Evolutionary conservation across 1,140 invertebrate species (phyloP).

Genomic region (Panonychus citri): DNA sequence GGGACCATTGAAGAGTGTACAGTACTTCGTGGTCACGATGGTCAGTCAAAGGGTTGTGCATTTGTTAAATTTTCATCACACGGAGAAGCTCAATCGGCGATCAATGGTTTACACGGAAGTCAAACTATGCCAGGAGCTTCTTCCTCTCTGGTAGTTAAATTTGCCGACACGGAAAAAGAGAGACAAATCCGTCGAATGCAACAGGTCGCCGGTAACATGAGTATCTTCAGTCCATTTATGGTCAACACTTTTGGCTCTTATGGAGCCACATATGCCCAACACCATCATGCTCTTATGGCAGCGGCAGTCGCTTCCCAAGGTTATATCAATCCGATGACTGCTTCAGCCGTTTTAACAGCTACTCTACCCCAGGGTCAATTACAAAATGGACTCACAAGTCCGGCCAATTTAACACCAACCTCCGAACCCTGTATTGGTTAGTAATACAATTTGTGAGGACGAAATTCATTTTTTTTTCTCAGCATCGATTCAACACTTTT

Average conservation of each 20-base stretch:
- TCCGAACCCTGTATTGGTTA: slow-evolving; percentile 31
- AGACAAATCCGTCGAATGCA: slow-evolving; percentile 95
- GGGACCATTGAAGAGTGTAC: slow-evolving; percentile 98
- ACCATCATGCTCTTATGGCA: slow-evolving; percentile 75
- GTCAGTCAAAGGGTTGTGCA: slow-evolving; percentile 91
- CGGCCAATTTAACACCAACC: slow-evolving; percentile 46
- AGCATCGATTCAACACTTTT: too few species aligned
- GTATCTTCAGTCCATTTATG: slow-evolving; percentile 85
- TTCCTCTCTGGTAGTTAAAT: slow-evolving; percentile 95
- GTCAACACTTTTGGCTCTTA: slow-evolving; percentile 86
- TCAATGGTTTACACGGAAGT: slow-evolving; percentile 91
- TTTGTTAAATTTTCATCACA: slow-evolving; percentile 95
- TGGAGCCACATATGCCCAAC: slow-evolving; percentile 62
- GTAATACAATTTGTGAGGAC: too few species aligned
- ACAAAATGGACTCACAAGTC: slow-evolving; percentile 62
- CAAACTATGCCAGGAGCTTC: slow-evolving; percentile 99
- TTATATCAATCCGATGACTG: slow-evolving; percentile 72
- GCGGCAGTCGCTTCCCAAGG: slow-evolving; percentile 36
- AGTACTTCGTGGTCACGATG: slow-evolving; percentile 86
- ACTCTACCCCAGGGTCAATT: slow-evolving; percentile 48
- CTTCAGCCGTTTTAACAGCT: slow-evolving; percentile 38
- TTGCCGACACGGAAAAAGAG: slow-evolving; percentile 98
- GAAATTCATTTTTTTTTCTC: too few species aligned
- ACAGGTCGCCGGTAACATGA: slow-evolving; percentile 97
- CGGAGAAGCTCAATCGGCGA: slow-evolving; percentile 86